A percentile compares a stretch with the other conserved stretches of the same genome.
phyloP scores from a whole-genome alignment of 64 coral and sea anemone species.

The Pocillopora damicornis region DNA sequence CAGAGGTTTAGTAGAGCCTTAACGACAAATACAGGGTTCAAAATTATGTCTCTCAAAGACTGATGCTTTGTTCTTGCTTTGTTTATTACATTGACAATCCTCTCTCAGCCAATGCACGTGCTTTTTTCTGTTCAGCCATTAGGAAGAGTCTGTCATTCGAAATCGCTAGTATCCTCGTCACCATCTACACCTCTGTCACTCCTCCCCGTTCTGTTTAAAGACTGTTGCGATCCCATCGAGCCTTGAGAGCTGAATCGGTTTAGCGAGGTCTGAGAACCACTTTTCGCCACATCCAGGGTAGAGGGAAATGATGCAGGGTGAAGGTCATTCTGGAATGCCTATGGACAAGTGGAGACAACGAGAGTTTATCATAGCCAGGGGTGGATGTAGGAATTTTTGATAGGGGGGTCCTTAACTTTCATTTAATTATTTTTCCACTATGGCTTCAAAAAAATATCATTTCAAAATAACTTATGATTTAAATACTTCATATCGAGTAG shows the following conservation, averaged over 20 bases:
- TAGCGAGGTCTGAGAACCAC: slow-evolving; percentile 73
- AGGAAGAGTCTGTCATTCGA: slow-evolving; percentile 25
- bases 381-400: too few species aligned
- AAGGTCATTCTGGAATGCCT: slow-evolving; percentile 82
- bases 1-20: too few species aligned
- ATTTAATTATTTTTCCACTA: too few species aligned
- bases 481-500: too few species aligned
- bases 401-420: too few species aligned
- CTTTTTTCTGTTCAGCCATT: neutral
- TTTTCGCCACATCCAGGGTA: slow-evolving; percentile 53
- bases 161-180: slow-evolving; percentile 56
- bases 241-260: slow-evolving; percentile 81
- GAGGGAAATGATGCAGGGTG: slow-evolving; percentile 38
- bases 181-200: slow-evolving; percentile 36
- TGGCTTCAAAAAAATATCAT: too few species aligned
- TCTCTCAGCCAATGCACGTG: neutral
- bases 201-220: slow-evolving; percentile 62
- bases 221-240: slow-evolving; percentile 80
- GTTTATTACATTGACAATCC: neutral
- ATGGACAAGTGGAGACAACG: neutral
- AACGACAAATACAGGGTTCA: too few species aligned
- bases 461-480: too few species aligned
- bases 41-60: neutral
- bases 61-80: too few species aligned
- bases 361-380: too few species aligned